Percentiles rank a stretch among this genome's conserved stretches.
Evolutionary conservation across 2,797 vertebrate species (phyloP).

Genomic region (Chromobotia macracanthus): DNA sequence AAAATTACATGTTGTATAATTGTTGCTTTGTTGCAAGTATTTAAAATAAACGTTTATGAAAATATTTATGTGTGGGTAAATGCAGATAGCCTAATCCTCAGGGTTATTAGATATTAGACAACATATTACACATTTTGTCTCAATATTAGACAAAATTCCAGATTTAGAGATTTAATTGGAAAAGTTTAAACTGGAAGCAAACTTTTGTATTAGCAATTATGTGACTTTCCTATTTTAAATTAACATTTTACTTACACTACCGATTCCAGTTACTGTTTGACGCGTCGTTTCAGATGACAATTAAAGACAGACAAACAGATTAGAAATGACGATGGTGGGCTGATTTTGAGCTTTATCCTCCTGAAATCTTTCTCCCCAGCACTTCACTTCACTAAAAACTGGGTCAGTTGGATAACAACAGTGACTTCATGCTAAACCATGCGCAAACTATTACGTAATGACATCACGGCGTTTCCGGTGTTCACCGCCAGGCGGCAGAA

Average conservation of each 20-base stretch:
- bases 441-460: conserved; percentile 15
- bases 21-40: conserved; percentile 61
- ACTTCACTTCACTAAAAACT: neutral
- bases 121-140: too few relatives aligned
- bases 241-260: too few relatives aligned
- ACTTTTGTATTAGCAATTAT: neutral
- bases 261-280: too few relatives aligned
- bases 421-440: neutral
- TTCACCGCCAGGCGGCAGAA: conserved; percentile 58
- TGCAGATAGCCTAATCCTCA: too few relatives aligned
- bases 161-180: too few relatives aligned
- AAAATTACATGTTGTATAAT: conserved; percentile 54
- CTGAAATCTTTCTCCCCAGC: neutral
- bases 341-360: neutral
- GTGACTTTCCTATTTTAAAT: neutral
- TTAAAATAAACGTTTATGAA: conserved; percentile 66
- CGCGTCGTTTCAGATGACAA: too few relatives aligned
- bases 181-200: neutral
- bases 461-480: neutral
- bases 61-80: too few relatives aligned
- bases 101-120: too few relatives aligned
- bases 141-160: too few relatives aligned
- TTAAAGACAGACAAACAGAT: too few relatives aligned
- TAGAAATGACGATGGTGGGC: neutral
- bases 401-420: neutral